phyloP scores from a whole-genome alignment of 1,140 invertebrate genomes.

The Orius insidiosus region DNA sequence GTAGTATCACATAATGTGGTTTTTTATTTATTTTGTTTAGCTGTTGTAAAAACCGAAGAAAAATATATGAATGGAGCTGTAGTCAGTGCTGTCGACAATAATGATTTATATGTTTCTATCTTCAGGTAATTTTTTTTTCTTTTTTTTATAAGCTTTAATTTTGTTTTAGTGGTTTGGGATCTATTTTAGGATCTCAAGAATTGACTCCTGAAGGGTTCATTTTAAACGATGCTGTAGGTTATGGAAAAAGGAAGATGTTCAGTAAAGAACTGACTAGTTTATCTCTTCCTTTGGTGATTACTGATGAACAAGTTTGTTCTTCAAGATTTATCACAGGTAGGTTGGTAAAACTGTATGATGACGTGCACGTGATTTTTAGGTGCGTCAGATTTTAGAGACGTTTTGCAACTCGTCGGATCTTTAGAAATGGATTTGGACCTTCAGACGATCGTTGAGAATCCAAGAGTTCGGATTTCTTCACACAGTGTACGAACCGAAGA shows the following conservation, averaged over 20 bases:
- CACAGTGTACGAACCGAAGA: constrained; percentile 6
- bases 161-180: constrained; percentile 31
- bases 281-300: constrained; percentile 18
- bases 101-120: constrained; percentile 49
- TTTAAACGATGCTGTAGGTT: constrained; percentile 24
- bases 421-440: neutral
- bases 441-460: constrained; percentile 3
- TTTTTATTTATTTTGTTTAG: neutral
- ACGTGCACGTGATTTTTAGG: neutral
- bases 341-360: neutral
- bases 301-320: constrained; percentile 24
- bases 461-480: constrained; percentile 9
- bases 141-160: constrained; percentile 8
- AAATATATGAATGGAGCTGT: constrained; percentile 22
- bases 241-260: constrained; percentile 11
- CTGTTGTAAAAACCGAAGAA: constrained; percentile 1
- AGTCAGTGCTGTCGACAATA: constrained; percentile 42
- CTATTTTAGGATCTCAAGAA: constrained; percentile 32
- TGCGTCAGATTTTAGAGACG: neutral
- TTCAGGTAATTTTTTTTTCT: constrained; percentile 35
- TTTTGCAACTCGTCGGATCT: constrained; percentile 1
- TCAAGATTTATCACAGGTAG: constrained; percentile 28
- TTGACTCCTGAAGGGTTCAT: constrained; percentile 30
- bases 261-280: constrained; percentile 5
- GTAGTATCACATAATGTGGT: neutral